Base-by-base conservation (phyloP, 2,888 invertebrate species). In the Falcaria lacertinaria region DNA sequence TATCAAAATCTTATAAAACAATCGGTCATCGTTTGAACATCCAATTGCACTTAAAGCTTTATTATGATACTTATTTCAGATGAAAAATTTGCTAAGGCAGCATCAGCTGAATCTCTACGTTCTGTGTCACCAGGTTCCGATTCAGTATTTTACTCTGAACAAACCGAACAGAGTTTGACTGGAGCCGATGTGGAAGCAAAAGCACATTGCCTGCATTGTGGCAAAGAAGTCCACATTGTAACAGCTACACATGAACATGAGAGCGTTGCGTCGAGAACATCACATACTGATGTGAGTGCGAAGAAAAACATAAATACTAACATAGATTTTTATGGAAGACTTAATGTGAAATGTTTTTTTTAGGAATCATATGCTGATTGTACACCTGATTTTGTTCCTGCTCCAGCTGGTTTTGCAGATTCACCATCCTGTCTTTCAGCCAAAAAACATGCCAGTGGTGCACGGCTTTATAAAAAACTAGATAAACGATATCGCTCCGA, bases 81-180 rank as follows among this genome's bases (percentile, higher is more conserved):
- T 60, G 77, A 75, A 48, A 89, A 88, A 69, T 86, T 79, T 57
- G 83, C 95, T 41, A 96, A 96, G 82, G 95, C 96, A 7, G 90
- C 96, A 47, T 96, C 96, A 58, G 95, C 95, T 36, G 97, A 97
- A 81, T 96, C 96, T 0, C 83, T 97, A 42, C 91, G 96, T 38
- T 96, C 96, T n/a, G 96, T 95, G 33, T 96, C 96, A 64, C 96
- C 96, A 2, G 96, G 97, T 16, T 96, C 96, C 53, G 96, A 97
- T 78, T 96, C 95, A 44, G 96, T 97, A 17, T 97, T 97, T 82
- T 96, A 96, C 83, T 95, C 95, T 68, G 96, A 96, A 75, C 92
- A 91, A 54, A 92, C 91, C 8, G 93, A 93, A 72, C 90, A 89
- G 42, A 87, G 85, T 48, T 66, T 80, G 39, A 84, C 83, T 13